Conservation (phyloP, 2,797 vertebrate species). For the Leucoraja ocellata region DNA sequence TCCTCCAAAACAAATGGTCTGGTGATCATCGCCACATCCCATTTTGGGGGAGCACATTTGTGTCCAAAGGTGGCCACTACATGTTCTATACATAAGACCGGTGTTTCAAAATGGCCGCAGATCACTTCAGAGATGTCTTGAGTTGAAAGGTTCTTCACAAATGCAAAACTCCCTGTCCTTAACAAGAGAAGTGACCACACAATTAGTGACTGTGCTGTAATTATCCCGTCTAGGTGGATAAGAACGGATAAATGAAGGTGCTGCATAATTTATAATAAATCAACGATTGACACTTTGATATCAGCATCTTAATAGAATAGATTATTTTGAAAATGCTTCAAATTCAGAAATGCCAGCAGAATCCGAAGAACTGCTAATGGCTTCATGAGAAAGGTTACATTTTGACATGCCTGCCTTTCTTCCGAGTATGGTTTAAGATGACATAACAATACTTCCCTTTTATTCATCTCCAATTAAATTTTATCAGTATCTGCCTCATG, state of each 20-base stretch:
- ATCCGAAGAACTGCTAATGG: slow-evolving; percentile 19
- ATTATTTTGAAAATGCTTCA: slow-evolving; percentile 5
- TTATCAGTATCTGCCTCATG: not conserved
- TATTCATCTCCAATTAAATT: slow-evolving; percentile 13
- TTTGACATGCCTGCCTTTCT: not conserved
- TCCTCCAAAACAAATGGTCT: not conserved
- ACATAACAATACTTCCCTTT: not conserved
- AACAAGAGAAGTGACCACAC: not conserved
- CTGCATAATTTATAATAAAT: not conserved
- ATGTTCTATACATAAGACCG: not conserved
- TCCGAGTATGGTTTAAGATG: not conserved
- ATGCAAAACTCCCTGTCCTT: not conserved
- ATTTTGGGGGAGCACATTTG: not conserved
- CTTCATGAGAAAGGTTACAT: not conserved
- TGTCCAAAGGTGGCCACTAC: not conserved
- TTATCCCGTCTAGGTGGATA: not conserved
- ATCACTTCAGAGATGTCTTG: not conserved
- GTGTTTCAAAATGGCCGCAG: not conserved
- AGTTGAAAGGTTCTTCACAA: not conserved
- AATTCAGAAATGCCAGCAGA: not conserved
- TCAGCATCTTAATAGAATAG: not conserved
- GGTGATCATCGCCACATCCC: not conserved
- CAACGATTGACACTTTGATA: not conserved
- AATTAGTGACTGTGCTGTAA: not conserved
- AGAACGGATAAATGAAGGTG: not conserved